These are phyloP conservation scores for Synaphobranchus kaupii DNA, from an alignment of 2,797 vertebrate genomes.

Conservation along the genomic window DNA sequence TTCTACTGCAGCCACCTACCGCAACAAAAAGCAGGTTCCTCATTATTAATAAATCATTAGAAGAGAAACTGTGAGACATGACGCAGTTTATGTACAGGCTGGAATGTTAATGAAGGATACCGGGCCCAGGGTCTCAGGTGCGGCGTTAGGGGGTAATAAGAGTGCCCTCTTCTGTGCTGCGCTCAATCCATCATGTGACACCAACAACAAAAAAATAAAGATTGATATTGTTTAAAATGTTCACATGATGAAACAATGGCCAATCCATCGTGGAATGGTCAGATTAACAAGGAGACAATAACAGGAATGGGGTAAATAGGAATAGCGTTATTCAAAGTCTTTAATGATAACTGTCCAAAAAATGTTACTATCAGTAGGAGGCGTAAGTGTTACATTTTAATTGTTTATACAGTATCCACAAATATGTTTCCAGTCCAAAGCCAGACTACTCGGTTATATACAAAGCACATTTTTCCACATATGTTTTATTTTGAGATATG, in stretches of 20 bases:
- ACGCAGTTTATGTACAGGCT: background rate
- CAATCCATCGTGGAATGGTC: background rate
- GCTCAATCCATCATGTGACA: conserved; percentile 5
- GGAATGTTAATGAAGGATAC: conserved; percentile 14
- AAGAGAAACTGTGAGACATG: background rate
- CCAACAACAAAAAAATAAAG: background rate
- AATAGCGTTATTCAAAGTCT: background rate
- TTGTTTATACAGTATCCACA: background rate
- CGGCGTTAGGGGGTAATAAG: background rate
- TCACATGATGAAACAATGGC: background rate
- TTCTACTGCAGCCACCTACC: background rate
- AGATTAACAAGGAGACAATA: background rate
- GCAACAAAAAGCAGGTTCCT: conserved; percentile 1
- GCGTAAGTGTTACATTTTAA: background rate
- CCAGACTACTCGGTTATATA: too few species aligned
- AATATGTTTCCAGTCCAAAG: background rate
- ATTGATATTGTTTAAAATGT: background rate
- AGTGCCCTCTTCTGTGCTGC: background rate
- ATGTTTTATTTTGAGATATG: background rate
- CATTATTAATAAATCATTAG: conserved; percentile 19
- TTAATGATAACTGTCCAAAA: background rate
- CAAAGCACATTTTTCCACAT: too few species aligned
- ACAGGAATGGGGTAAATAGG: background rate
- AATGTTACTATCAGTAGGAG: background rate
- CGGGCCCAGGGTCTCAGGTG: background rate